Evolutionary conservation across 2,888 invertebrate genomes (phyloP), one percentile per base, ranked within the genome.

Genomic region (Hydrotaea diabolus): DNA sequence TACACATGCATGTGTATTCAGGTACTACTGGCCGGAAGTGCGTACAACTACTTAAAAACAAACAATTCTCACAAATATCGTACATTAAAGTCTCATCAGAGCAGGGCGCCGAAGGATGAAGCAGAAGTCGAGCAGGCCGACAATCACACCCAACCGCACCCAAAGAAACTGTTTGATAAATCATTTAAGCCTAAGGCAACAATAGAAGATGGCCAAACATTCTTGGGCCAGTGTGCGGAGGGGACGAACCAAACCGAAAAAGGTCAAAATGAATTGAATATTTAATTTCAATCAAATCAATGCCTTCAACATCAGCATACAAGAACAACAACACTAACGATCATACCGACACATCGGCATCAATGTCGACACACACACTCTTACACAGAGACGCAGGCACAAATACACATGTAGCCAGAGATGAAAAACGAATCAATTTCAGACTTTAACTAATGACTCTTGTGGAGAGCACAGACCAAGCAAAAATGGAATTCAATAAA

Each of bases 261-360:
- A 86, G 87, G 87, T 88, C 88, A 88, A 88, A 89, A 87, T 88
- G 86, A 88, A 89, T 89, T 89, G 89, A 90, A 89, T 90, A 87
- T 88, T 86, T 88, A 89, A 90, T 89, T 88, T 80, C 72, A 64
- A 73, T 79, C 66, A 79, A 80, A 80, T 77, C 59, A 73, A 36
- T 43, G 66, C 36, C 36, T 43, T 43, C 72, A 55, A 64, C 76
- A 73, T 79, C 69, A 26, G 43, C 26, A 46, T 31, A 11, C 15
- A 64, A 21, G 43, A 66, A 17, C 36, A 43, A 13, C 43, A 43
- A 13, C 66, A 31, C 11, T 55, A 39, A 7, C 36, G 9, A 17
- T 64, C 39, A 64, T n/a, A 31, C 39, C 39, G 17, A 64, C 36
- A 15, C 17, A 62, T 17, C 11, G 8, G n/a, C 7, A 23, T 57